A percentile compares a stretch with the other conserved stretches of the same genome.
Conservation (phyloP, 2,113 vertebrate genomes). For the Nesogale talazaci region DNA sequence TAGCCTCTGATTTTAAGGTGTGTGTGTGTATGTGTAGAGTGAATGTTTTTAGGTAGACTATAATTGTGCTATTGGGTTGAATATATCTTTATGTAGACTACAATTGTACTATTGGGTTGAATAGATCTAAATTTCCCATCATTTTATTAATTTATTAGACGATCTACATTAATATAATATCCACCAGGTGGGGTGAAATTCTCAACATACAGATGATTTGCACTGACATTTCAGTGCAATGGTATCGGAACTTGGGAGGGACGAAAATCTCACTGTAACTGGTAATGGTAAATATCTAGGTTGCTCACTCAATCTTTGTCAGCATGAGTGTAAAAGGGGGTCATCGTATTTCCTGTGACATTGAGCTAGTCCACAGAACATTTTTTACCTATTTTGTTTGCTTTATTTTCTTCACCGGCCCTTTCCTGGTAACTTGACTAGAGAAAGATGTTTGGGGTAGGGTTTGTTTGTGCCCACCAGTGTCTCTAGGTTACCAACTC, state of each 20-base stretch:
- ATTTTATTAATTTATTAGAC: background rate
- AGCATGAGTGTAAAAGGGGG: fast-evolving
- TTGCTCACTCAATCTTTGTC: background rate
- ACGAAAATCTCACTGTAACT: background rate
- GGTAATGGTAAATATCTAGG: background rate
- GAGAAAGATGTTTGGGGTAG: no score
- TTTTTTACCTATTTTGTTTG: background rate
- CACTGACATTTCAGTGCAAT: background rate
- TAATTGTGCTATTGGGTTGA: background rate
- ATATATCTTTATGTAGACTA: background rate
- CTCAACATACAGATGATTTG: background rate
- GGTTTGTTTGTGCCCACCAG: background rate
- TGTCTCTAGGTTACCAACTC: background rate
- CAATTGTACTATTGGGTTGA: background rate
- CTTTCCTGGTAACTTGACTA: background rate
- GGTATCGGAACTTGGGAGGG: background rate
- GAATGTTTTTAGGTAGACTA: background rate
- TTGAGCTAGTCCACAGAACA: background rate
- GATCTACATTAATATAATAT: background rate
- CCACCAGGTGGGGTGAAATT: background rate
- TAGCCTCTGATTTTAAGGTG: background rate
- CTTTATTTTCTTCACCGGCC: background rate
- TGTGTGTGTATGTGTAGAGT: no score
- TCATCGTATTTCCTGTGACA: background rate
- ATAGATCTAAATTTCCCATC: background rate